Evolutionary conservation across 2,888 invertebrate species (phyloP).

Genomic region (Orchestes rusci): DNA sequence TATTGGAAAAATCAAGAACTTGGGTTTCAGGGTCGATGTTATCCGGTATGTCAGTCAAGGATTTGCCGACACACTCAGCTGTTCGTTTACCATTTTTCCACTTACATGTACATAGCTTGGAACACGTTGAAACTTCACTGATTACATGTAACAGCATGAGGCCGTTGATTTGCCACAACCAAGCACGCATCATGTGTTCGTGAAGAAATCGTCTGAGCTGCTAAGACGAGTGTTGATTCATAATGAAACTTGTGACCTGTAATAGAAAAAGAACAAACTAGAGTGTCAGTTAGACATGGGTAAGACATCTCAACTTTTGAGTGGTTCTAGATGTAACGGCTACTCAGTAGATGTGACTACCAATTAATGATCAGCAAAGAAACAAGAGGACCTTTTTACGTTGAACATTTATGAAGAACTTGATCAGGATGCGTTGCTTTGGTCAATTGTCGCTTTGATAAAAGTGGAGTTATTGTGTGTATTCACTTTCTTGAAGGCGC

Average conservation of each 20-base stretch:
- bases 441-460: too few relatives aligned
- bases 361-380: too few relatives aligned
- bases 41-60: slow-evolving; percentile 67
- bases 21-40: slow-evolving; percentile 79
- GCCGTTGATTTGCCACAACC: slow-evolving; percentile 19
- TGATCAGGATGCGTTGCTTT: too few relatives aligned
- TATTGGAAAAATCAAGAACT: slow-evolving; percentile 78
- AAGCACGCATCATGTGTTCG: slow-evolving; percentile 19
- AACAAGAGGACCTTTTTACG: too few relatives aligned
- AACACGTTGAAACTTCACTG: slow-evolving; percentile 51
- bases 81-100: slow-evolving; percentile 91
- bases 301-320: too few relatives aligned
- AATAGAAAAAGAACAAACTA: slow-evolving; percentile 8
- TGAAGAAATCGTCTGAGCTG: slow-evolving; percentile 1
- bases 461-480: too few relatives aligned
- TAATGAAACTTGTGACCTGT: slow-evolving; percentile 8
- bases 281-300: too few relatives aligned
- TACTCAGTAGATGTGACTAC: too few relatives aligned
- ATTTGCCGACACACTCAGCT: slow-evolving; percentile 78
- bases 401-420: too few relatives aligned
- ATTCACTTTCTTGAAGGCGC: too few relatives aligned
- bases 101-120: slow-evolving; percentile 75
- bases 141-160: slow-evolving; percentile 16
- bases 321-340: too few relatives aligned
- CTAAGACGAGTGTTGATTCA: slow-evolving; percentile 14